Percentiles rank a stretch among this genome's conserved stretches.
phyloP scores from a whole-genome alignment of 2,888 invertebrate genomes.

The Lymantria dispar region DNA sequence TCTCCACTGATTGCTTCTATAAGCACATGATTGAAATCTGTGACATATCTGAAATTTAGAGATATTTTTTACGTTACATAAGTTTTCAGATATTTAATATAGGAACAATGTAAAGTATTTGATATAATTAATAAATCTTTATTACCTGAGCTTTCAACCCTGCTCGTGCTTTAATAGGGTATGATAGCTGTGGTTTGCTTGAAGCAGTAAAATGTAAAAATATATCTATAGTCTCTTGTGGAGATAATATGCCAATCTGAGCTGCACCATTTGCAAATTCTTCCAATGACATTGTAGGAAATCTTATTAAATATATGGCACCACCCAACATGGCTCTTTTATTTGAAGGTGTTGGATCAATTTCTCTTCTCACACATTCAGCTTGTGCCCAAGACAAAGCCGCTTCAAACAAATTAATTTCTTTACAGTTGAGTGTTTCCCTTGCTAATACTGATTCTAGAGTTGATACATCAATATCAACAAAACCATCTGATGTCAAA shows the following conservation, averaged over 20 bases:
- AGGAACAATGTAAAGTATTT: background rate
- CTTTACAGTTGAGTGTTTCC: slow-evolving; percentile 97
- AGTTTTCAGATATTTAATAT: background rate
- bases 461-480: slow-evolving; percentile 96
- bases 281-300: slow-evolving; percentile 96
- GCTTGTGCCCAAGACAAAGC: slow-evolving; percentile 96
- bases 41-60: slow-evolving; percentile 89
- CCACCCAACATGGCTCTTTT: slow-evolving; percentile 88
- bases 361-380: slow-evolving; percentile 92
- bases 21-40: slow-evolving; percentile 97
- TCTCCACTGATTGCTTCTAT: slow-evolving; percentile 98
- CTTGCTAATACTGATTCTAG: slow-evolving; percentile 94
- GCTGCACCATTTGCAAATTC: slow-evolving; percentile 96
- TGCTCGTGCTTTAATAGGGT: slow-evolving; percentile 90
- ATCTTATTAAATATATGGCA: slow-evolving; percentile 93
- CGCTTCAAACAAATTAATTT: slow-evolving; percentile 94
- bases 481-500: slow-evolving; percentile 96
- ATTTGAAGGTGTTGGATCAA: slow-evolving; percentile 91
- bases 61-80: slow-evolving; percentile 1
- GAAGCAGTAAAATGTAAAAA: slow-evolving; percentile 97
- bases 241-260: slow-evolving; percentile 94
- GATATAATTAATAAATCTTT: background rate
- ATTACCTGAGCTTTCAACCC: slow-evolving; percentile 93
- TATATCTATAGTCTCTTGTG: slow-evolving; percentile 96
- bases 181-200: slow-evolving; percentile 91